Evolutionary conservation across 2,888 invertebrate genomes (phyloP).

Genomic region (Pollenia labialis): DNA sequence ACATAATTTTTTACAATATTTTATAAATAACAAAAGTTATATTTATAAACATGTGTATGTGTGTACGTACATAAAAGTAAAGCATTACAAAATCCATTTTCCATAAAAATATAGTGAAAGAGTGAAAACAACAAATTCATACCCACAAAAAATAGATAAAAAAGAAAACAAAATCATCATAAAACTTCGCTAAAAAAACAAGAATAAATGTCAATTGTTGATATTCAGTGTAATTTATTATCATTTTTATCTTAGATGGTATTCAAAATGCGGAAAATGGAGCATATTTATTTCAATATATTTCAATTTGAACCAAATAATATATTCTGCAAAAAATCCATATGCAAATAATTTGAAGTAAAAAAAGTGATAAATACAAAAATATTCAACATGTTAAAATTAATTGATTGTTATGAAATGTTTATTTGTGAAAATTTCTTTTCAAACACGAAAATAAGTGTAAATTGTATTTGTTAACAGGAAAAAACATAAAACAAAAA

Average conservation of each 20-base stretch:
- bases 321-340: background rate
- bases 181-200: constrained; percentile 30
- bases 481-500: constrained; percentile 12
- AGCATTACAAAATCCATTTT: constrained; percentile 43
- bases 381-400: constrained; percentile 38
- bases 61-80: background rate
- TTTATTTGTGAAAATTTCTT: constrained; percentile 57
- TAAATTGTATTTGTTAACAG: constrained; percentile 55
- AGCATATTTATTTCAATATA: background rate
- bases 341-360: constrained; percentile 10
- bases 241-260: constrained; percentile 43
- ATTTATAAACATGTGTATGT: background rate
- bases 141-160: background rate
- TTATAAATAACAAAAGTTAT: constrained; percentile 10
- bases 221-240: constrained; percentile 58
- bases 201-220: constrained; percentile 64
- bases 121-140: background rate
- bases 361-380: background rate
- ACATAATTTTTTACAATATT: constrained; percentile 13
- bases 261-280: constrained; percentile 20
- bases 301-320: constrained; percentile 18
- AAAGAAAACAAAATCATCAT: constrained; percentile 37
- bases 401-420: constrained; percentile 67
- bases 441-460: constrained; percentile 40
- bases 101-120: constrained; percentile 9